Conservation (phyloP, 2,113 vertebrate genomes). For the Scytalopus superciliaris region DNA sequence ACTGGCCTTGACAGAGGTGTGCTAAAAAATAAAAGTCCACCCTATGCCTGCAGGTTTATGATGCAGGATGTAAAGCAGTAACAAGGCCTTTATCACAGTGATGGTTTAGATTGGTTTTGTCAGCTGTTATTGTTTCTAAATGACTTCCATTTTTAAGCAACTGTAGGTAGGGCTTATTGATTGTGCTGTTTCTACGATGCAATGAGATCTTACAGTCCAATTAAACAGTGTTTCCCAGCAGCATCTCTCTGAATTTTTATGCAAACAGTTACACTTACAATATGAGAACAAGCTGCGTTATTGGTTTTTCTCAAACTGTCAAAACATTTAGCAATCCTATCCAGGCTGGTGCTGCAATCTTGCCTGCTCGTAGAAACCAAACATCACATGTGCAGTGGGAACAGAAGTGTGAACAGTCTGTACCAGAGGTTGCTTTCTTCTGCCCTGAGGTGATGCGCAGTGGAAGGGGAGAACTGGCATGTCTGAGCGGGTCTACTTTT, state of each 20-base stretch:
- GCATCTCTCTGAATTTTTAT: background rate
- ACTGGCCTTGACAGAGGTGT: background rate
- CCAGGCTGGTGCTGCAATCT: background rate
- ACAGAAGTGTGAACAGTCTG: background rate
- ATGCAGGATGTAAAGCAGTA: background rate
- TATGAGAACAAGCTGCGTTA: background rate
- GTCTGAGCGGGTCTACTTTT: rapidly evolving
- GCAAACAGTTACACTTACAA: background rate
- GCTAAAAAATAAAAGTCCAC: background rate
- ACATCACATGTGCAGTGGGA: background rate
- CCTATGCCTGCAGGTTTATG: background rate
- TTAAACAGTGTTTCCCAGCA: background rate
- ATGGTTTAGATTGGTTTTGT: background rate
- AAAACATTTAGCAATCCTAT: background rate
- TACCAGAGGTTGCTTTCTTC: background rate
- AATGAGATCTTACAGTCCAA: background rate
- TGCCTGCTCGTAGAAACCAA: background rate
- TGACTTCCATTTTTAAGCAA: background rate
- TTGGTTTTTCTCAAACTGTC: background rate
- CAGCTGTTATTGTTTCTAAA: background rate
- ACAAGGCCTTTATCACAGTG: background rate
- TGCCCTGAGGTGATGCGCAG: background rate
- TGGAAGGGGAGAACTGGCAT: background rate
- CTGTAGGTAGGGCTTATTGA: background rate
- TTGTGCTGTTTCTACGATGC: background rate